Evolutionary conservation across 2,888 invertebrate genomes (phyloP).

Genomic region (Drosophila histrio): DNA sequence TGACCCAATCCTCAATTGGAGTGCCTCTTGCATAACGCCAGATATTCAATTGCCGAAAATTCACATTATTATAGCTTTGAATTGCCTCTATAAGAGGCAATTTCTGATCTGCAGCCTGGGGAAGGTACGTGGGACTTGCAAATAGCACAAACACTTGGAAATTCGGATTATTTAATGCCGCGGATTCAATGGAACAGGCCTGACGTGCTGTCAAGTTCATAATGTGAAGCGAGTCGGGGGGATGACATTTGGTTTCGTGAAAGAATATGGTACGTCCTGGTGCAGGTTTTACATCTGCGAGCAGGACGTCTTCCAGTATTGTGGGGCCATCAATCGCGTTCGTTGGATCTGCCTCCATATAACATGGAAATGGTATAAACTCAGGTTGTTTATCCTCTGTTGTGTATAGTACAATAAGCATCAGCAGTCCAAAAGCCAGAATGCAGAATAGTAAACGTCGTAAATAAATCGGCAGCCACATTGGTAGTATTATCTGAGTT

Average conservation of each 20-base stretch:
- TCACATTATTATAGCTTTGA: conserved; percentile 78
- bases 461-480: too few species aligned
- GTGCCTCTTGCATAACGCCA: conserved; percentile 81
- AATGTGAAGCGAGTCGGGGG: conserved; percentile 32
- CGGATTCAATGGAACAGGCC: conserved; percentile 83
- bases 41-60: conserved; percentile 80
- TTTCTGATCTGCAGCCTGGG: conserved; percentile 11
- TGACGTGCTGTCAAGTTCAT: conserved; percentile 77
- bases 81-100: conserved; percentile 74
- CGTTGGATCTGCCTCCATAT: too few species aligned
- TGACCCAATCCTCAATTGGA: conserved; percentile 81
- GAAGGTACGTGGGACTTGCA: conserved; percentile 77
- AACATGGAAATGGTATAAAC: too few species aligned
- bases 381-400: too few species aligned
- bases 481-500: too few species aligned
- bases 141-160: conserved; percentile 81
- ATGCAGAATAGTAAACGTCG: too few species aligned
- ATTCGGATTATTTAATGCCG: conserved; percentile 81
- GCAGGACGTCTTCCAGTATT: conserved; percentile 78
- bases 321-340: too few species aligned
- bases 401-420: too few species aligned
- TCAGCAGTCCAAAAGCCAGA: too few species aligned
- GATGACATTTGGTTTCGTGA: conserved; percentile 83
- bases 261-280: conserved; percentile 83
- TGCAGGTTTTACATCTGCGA: conserved; percentile 72